These are phyloP conservation scores for Virgularia gustaviana DNA, from an alignment of 92 coral and sea anemone species.

Conservation along the genomic window DNA sequence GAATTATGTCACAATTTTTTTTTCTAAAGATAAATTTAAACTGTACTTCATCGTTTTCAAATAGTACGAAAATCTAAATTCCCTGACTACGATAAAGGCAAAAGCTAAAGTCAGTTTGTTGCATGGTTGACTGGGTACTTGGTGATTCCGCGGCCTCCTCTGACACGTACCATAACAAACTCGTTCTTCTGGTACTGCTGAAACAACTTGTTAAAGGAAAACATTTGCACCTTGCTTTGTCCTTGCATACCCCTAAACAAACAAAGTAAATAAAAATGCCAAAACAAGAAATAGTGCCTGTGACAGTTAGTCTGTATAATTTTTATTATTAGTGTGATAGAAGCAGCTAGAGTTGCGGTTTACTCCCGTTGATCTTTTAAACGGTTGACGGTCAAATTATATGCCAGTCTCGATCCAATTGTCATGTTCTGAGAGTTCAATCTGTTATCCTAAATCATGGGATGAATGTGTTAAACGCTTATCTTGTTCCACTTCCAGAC, in stretches of 20 bases:
- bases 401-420: no score
- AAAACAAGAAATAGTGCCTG: background rate
- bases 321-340: background rate
- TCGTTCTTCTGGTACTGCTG: constrained; percentile 86
- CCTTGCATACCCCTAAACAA: constrained; percentile 77
- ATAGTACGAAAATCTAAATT: background rate
- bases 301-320: background rate
- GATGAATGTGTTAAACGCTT: no score
- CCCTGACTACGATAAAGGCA: no score
- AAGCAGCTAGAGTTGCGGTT: background rate
- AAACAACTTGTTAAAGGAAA: constrained; percentile 79
- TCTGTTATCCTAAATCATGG: no score
- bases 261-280: no score
- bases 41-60: background rate
- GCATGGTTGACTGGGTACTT: no score
- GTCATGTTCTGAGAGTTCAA: no score
- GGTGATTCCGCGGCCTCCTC: no score
- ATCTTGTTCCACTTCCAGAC: no score
- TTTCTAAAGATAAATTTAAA: background rate
- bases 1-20: no score
- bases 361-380: background rate
- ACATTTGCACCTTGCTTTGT: constrained; percentile 77
- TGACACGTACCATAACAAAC: constrained; percentile 78
- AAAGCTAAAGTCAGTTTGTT: no score
- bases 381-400: background rate